A percentile compares a stretch with the other conserved stretches of the same genome.
phyloP scores from a whole-genome alignment of 2,888 invertebrate species.

The Chrysodeixis includens region DNA sequence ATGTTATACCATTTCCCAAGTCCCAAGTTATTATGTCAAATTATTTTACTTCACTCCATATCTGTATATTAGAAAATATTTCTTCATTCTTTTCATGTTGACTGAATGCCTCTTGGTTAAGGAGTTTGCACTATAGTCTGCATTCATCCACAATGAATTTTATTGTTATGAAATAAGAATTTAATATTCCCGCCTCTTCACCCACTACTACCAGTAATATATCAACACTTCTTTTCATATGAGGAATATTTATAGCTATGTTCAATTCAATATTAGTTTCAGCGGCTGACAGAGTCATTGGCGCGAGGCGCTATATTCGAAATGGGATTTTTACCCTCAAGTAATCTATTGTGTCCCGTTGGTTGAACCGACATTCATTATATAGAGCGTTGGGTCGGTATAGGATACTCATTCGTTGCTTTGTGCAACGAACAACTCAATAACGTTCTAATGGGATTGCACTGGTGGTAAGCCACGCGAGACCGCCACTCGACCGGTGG shows the following conservation, averaged over 20 bases:
- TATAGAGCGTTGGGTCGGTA: slow-evolving; percentile 71
- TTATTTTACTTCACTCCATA: too few relatives aligned
- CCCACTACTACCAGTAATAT: background rate
- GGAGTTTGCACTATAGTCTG: background rate
- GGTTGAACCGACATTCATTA: slow-evolving; percentile 67
- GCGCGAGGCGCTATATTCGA: slow-evolving; percentile 43
- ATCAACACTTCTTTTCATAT: slow-evolving; percentile 16
- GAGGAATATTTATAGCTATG: slow-evolving; percentile 11
- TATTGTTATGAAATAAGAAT: slow-evolving; percentile 2
- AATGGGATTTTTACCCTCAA: slow-evolving; percentile 64
- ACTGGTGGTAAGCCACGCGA: slow-evolving; percentile 80
- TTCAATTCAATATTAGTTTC: slow-evolving; percentile 21
- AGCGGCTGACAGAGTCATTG: slow-evolving; percentile 16
- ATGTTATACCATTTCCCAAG: too few relatives aligned
- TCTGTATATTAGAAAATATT: background rate
- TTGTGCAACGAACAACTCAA: slow-evolving; percentile 81
- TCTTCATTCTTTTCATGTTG: background rate
- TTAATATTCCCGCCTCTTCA: background rate
- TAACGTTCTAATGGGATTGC: slow-evolving; percentile 86
- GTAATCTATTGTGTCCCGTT: slow-evolving; percentile 66
- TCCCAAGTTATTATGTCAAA: too few relatives aligned
- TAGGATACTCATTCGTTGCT: slow-evolving; percentile 68
- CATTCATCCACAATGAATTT: background rate
- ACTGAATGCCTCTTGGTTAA: background rate
- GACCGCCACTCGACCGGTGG: slow-evolving; percentile 69